Base-by-base conservation (phyloP, 2,113 vertebrate species). In the Chaenogobius annularis region DNA sequence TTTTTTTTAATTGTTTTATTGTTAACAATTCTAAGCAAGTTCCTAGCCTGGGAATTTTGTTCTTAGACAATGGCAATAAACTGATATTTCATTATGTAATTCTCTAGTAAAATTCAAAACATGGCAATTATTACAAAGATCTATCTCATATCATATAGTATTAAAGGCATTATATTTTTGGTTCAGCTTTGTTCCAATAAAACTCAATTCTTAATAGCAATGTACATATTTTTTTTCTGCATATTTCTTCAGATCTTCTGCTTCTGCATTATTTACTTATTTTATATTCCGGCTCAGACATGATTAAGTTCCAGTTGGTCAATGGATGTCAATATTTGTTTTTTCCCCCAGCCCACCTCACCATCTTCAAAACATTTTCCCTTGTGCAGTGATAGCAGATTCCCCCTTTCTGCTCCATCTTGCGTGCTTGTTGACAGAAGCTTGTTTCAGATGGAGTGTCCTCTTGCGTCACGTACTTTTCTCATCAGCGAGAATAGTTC, bases 391-490 rank as follows among this genome's bases (percentile, higher is more conserved):
- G 66, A 75, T 72, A 75, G 83, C 81, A 70, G 72, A 62, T 62
- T 55, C 69, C 78, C 75, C 72, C 69, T 66, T 78, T 52, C 80
- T 17, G 43, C 82, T 82, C 72, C 62, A 74, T 81, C 75, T 72
- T 77, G 61, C 79, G 47, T 74, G 78, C 86, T 75, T 72, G 79
- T 81, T 80, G 84, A 88, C 88, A 86, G 85, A 86, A 81, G 76
- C 78, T 70, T 73, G 78, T 89, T 88, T 90, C 78, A 90, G 90
- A 92, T 88, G 85, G 81, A 91, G 84, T 88, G 87, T 92, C 91
- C 90, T 92, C 92, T 85, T 82, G 84, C 84, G 79, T 92, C 90
- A 92, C 88, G 83, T 82, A 88, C 87, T 87, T 87, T 88, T 89
- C 87, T 87, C 88, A 91, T 90, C 88, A 90, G 86, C 13, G 15